A percentile compares a stretch with the other conserved stretches of the same genome.
Conservation (phyloP, 2,888 invertebrate species). For the Netelia inedita region DNA sequence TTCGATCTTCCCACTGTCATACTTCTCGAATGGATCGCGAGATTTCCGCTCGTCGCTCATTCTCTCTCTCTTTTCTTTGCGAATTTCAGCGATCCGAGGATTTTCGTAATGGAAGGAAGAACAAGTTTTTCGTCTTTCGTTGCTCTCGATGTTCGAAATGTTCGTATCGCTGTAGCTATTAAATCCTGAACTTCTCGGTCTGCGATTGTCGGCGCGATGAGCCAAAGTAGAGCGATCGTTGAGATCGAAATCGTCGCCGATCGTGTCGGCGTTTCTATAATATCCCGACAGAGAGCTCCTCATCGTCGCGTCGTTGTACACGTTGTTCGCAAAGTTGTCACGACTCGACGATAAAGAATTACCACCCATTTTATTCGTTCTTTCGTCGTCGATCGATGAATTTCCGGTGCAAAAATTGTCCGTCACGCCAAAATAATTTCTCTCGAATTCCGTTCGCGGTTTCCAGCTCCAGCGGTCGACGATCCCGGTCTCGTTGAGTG, state of each 20-base stretch:
- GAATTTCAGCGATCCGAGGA: background rate
- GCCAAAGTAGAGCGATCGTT: background rate
- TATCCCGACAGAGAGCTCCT: constrained; percentile 10
- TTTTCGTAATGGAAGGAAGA: constrained; percentile 32
- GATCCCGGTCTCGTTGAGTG: constrained; percentile 19
- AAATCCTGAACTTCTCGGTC: constrained; percentile 67
- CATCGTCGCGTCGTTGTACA: background rate
- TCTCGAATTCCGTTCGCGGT: constrained; percentile 81
- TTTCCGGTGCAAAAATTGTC: constrained; percentile 36
- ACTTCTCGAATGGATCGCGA: background rate
- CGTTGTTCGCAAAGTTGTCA: constrained; percentile 18
- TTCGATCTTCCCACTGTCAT: background rate
- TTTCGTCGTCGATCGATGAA: constrained; percentile 19
- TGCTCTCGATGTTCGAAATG: background rate
- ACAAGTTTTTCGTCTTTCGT: constrained; percentile 38
- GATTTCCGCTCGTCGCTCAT: background rate
- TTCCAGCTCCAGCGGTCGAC: constrained; percentile 76
- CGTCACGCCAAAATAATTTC: constrained; percentile 76
- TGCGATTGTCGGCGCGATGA: background rate
- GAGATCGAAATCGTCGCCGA: constrained; percentile 28
- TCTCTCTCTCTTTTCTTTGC: background rate
- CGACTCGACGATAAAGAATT: constrained; percentile 21
- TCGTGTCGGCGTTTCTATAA: constrained; percentile 27
- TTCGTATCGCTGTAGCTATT: constrained; percentile 39
- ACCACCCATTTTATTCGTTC: background rate